Evolutionary conservation across 2,113 vertebrate species (phyloP).

Genomic region (Strix aluco): DNA sequence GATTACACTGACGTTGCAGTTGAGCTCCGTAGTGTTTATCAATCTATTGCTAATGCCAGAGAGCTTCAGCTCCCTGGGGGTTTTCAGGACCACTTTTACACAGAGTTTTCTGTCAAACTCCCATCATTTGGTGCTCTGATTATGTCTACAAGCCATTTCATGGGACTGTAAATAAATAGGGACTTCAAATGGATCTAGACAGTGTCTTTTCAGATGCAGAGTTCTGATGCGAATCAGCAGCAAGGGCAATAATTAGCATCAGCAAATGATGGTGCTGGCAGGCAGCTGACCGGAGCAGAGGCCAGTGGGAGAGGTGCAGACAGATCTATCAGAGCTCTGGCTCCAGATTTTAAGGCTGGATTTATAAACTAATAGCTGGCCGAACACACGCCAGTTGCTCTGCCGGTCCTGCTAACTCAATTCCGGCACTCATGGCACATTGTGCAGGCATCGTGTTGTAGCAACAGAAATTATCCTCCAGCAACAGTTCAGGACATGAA

Average conservation of each 20-base stretch:
- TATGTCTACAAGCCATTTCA: not conserved
- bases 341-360: conserved; percentile 11
- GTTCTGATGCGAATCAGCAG: not conserved
- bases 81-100: not conserved
- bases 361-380: not conserved
- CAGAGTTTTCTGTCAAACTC: not conserved
- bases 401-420: conserved; percentile 26
- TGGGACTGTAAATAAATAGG: not conserved
- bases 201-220: not conserved
- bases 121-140: not conserved
- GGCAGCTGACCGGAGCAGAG: not conserved
- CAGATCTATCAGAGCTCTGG: conserved; percentile 36
- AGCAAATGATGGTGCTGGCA: not conserved
- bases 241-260: not conserved
- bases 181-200: not conserved
- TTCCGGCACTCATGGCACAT: not conserved
- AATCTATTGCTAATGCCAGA: not conserved
- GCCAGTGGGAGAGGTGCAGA: not conserved
- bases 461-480: not conserved
- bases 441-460: not conserved
- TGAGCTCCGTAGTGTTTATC: not conserved
- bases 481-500: not conserved
- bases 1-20: not conserved
- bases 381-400: not conserved
- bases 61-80: not conserved